Evolutionary conservation across 1,140 invertebrate species (phyloP).

Genomic region (Globodera ellingtonae): DNA sequence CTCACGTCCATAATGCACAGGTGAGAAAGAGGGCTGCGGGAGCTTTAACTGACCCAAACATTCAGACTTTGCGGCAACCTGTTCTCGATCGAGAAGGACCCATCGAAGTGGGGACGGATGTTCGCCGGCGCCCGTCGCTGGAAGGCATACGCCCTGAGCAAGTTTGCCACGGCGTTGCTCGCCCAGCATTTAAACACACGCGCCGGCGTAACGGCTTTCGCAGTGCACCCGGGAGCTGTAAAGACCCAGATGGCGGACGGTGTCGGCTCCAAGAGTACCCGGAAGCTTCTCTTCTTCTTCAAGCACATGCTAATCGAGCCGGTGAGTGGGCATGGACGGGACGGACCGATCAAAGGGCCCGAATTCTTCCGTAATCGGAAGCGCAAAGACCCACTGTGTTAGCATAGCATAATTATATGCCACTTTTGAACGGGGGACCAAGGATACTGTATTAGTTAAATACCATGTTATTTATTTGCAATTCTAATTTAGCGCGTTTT

Average conservation of each 20-base stretch:
- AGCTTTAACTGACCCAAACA: not conserved
- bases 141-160: constrained; percentile 44
- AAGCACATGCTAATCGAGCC: constrained; percentile 26
- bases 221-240: constrained; percentile 43
- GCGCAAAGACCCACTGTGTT: no score
- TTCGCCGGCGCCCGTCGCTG: constrained; percentile 29
- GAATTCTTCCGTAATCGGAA: no score
- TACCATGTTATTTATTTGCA: no score
- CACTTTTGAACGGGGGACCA: no score
- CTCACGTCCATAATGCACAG: constrained; percentile 39
- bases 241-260: constrained; percentile 33
- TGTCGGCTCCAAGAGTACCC: constrained; percentile 9
- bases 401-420: no score
- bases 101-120: constrained; percentile 33
- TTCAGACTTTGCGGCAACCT: constrained; percentile 32
- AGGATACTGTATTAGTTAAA: no score
- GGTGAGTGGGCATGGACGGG: constrained; percentile 27
- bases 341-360: not conserved
- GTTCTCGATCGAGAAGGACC: constrained; percentile 30
- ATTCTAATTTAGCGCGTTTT: no score
- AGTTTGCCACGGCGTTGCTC: constrained; percentile 44
- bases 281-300: constrained; percentile 39
- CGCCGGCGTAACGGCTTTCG: constrained; percentile 26
- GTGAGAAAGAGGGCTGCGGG: constrained; percentile 12
- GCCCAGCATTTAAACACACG: constrained; percentile 34